Evolutionary conservation across 2,113 vertebrate species (phyloP), one percentile per base, ranked within the genome.

Genomic region (Gallinago paraguaiae): DNA sequence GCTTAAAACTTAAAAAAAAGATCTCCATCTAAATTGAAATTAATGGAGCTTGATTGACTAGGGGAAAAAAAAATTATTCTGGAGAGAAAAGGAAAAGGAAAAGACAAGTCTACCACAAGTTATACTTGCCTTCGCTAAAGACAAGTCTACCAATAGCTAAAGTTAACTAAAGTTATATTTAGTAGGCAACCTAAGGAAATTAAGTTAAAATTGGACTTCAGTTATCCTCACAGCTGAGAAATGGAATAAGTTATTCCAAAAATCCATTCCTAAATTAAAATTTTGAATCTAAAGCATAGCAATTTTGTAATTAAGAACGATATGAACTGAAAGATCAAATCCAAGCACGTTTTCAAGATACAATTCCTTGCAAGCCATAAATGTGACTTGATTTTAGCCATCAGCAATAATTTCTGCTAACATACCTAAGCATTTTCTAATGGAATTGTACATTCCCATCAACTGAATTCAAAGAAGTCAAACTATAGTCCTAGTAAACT

Each of bases 201-300:
- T 56, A 82, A 77, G 51, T 82, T 94, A 85, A 95, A 93, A 94
- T 30, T 75, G 74, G 83, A 79, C 72, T 85, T 92, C 24, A 54
- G 64, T 93, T 83, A 86, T 61, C 19, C 13, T 70, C 43, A 92
- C 61, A 91, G 77, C 22, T 60, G 27, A 56, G 1, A 63, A 94
- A 72, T 19, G 25, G 51, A 86, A 92, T 75, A 61, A 84, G 82
- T 54, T 78, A 70, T 33, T 88, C 33, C 17, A 68, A 90, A 95
- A 75, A 88, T 80, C 22, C 20, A 59, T 57, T 85, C 92, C 35
- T 68, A 24, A 60, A 50, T 39, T 82, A 84, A 51, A 56, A 91
- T 37, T 45, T 65, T n/a, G 1, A 48, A 46, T 25, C 51, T 45
- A 84, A 94, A 86, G 41, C 61, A 81, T 2, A 75, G 50, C 7